Base-by-base conservation (phyloP, 2,113 vertebrate genomes). In the Hepsetus odoe region DNA sequence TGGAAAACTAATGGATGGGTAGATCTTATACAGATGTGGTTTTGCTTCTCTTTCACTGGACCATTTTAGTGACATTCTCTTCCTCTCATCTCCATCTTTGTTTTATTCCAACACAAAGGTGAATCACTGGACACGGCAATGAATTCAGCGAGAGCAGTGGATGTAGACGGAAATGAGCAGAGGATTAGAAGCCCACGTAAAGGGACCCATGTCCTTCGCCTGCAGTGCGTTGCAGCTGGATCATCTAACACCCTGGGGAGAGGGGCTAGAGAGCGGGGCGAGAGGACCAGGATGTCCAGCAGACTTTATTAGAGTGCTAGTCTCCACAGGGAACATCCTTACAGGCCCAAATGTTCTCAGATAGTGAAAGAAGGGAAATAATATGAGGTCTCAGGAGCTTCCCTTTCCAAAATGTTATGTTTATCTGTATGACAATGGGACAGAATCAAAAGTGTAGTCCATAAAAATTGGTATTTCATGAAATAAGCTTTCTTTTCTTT, bases 231-330 rank as follows among this genome's bases (percentile, higher is more conserved):
- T 72, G 46, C 76, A 87, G 81, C 83, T 80, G 72, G 74, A 79
- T 86, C 88, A 83, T 85, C 83, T 76, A 83, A 86, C 62, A 65
- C 83, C 82, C 78, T 79, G 32, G 75, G 85, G 83, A 87, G 76
- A 84, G 68, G 81, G 74, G 13, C 42, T 51, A 74, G 83, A 83
- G 80, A 83, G 53, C 59, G 44, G 12, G 51, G 65, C 4, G 44
- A 81, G 74, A 35, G 75, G 58, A 78, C 44, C 85, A 86, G 78
- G 84, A 78, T 80, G 67, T 53, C 77, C 80, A 72, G 77, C 83
- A 82, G 79, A 75, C 83, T 64, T 72, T 46, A 77, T 77, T 74
- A 70, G 24, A 73, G 69, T 73, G 62, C 58, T 73, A 81, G 56
- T 69, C 77, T 80, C 65, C 33, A 59, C 46, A 65, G 56, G 72